Evolutionary conservation across 1,140 invertebrate genomes (phyloP), one percentile per base, ranked within the genome.

Genomic region (Lepeophtheirus salmonis): DNA sequence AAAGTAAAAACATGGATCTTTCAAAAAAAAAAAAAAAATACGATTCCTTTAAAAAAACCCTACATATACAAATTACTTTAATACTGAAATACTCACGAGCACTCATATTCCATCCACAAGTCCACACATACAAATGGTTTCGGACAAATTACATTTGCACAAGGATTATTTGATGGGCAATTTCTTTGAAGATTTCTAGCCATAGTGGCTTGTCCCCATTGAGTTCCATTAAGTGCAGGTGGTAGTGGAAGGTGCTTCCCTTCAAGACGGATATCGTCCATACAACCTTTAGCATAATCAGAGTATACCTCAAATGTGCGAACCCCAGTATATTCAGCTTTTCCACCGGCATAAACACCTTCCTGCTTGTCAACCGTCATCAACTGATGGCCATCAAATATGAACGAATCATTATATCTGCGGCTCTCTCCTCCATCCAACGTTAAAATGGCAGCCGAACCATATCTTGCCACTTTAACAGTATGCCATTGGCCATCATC

Each of bases 401-500:
- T 81, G 68, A 90, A 89, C 0, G 89, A 89, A 70, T 95, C 89
- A 69, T 94, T 96, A 72, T 89, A 96, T 62, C 89, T 77, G 64
- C 88, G 74, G 0, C 91, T 91, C 75, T 97, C 91, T 1, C 92
- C 92, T 13, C 89, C 89, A 71, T 97, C 92, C 49, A 97, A 72
- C 68, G 89, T 86, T 50, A 97, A 71, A 12, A 84, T 89, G n/a
- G 92, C 89, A 3, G 89, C 86, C 26, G 87, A 90, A 26, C 92
- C 91, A 65, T 88, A 90, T 61, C 94, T 79, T 16, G 70, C 71
- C 0, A 79, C 77, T 64, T 83, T 79, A 0, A 90, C 89, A 6
- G 86, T 86, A 69, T 97, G 94, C 92, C 92, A 97, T 67, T 94
- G 89, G 12, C 94, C 94, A 73, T 97, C 90, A 68, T 91, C 87